Conservation (phyloP, 2,888 invertebrate genomes). For the Ellobium chinense region DNA sequence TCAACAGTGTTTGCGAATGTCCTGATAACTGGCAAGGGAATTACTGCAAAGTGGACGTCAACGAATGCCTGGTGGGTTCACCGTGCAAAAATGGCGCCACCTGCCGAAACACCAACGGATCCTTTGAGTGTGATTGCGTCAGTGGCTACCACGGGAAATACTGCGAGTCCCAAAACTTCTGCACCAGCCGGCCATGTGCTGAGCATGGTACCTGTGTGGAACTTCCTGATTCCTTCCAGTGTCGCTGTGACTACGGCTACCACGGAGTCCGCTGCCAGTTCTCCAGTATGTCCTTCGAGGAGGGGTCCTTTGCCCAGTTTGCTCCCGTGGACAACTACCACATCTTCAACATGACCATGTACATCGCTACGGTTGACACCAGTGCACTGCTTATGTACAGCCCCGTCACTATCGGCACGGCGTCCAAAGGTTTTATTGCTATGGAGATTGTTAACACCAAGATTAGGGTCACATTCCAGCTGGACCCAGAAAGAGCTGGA, state of each 20-base stretch:
- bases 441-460: constrained; percentile 91
- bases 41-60: constrained; percentile 65
- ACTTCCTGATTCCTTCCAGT: constrained; percentile 85
- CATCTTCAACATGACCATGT: constrained; percentile 93
- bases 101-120: constrained; percentile 81
- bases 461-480: constrained; percentile 89
- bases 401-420: constrained; percentile 85
- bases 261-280: constrained; percentile 95
- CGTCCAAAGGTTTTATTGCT: constrained; percentile 87
- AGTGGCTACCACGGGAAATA: constrained; percentile 67
- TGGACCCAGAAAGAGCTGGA: constrained; percentile 19
- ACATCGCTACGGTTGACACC: constrained; percentile 92
- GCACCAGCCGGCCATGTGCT: constrained; percentile 65
- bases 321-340: constrained; percentile 88
- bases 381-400: constrained; percentile 94
- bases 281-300: constrained; percentile 92
- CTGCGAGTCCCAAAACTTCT: constrained; percentile 66
- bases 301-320: constrained; percentile 93
- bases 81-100: constrained; percentile 89
- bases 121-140: constrained; percentile 68
- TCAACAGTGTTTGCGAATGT: constrained; percentile 63
- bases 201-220: constrained; percentile 67
- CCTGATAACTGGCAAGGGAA: constrained; percentile 64
- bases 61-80: constrained; percentile 83
- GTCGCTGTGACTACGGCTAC: constrained; percentile 89